Percentiles rank a stretch among this genome's conserved stretches.
phyloP scores from a whole-genome alignment of 2,888 invertebrate species.

The Zygaena filipendulae region DNA sequence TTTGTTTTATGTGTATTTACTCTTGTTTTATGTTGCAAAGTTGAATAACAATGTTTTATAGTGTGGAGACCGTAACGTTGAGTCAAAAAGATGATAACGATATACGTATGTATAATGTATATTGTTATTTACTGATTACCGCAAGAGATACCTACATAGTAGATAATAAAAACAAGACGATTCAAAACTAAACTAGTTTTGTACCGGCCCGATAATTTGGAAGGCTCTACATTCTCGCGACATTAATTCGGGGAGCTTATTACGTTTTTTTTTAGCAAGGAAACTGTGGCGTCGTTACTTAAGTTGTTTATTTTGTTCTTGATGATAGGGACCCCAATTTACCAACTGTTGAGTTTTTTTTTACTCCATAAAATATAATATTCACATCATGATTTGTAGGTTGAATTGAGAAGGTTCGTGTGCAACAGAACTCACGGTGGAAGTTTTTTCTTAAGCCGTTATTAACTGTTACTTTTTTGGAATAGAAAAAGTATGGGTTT shows the following conservation, averaged over 20 bases:
- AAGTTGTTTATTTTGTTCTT: constrained; percentile 51
- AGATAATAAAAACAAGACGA: too few relatives aligned
- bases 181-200: neutral
- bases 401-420: constrained; percentile 52
- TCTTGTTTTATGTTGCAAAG: too few relatives aligned
- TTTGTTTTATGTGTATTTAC: too few relatives aligned
- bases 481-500: constrained; percentile 11
- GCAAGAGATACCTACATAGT: too few relatives aligned
- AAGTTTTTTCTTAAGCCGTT: constrained; percentile 40
- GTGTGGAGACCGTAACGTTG: too few relatives aligned
- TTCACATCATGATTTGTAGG: constrained; percentile 62
- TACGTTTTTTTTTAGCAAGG: constrained; percentile 34
- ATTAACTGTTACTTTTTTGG: constrained; percentile 51
- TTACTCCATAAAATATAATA: constrained; percentile 49
- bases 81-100: too few relatives aligned
- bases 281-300: constrained; percentile 43
- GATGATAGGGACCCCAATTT: constrained; percentile 54
- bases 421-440: too few relatives aligned
- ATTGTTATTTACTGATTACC: too few relatives aligned
- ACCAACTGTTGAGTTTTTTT: constrained; percentile 62
- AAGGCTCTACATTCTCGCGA: constrained; percentile 40
- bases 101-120: too few relatives aligned
- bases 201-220: constrained; percentile 34
- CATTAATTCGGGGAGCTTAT: constrained; percentile 34
- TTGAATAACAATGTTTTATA: too few relatives aligned